These are phyloP conservation scores for Hyles lineata DNA, from an alignment of 2,888 invertebrate species.

Conservation along the genomic window DNA sequence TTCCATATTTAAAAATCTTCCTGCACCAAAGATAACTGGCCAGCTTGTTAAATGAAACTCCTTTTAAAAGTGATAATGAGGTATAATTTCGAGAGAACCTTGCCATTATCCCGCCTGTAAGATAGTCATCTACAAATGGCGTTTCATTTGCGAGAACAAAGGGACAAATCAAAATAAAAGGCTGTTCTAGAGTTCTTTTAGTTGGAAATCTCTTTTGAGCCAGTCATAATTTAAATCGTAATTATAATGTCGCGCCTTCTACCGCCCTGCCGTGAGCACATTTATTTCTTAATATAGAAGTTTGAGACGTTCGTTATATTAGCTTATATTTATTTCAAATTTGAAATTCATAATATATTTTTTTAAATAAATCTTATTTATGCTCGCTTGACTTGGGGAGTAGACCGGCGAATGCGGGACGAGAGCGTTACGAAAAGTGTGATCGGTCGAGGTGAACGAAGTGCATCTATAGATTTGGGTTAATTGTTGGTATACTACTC, in stretches of 20 bases:
- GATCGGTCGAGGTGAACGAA: no score
- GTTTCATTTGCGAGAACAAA: constrained; percentile 70
- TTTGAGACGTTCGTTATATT: not conserved
- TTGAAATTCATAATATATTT: no score
- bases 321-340: no score
- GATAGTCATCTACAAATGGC: constrained; percentile 66
- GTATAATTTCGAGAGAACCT: constrained; percentile 47
- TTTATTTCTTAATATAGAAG: constrained; percentile 24
- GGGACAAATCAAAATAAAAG: constrained; percentile 70
- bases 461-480: no score
- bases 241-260: constrained; percentile 45
- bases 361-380: no score
- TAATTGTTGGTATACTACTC: no score
- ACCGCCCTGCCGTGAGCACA: constrained; percentile 36
- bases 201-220: constrained; percentile 55
- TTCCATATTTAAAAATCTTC: not conserved
- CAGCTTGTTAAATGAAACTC: constrained; percentile 35
- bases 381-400: no score
- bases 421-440: no score
- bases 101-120: constrained; percentile 51
- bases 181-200: constrained; percentile 62
- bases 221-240: constrained; percentile 55
- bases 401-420: no score
- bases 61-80: constrained; percentile 52
- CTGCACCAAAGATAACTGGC: not conserved